A percentile compares a stretch with the other conserved stretches of the same genome.
Conservation (phyloP, 1,140 invertebrate species). For the Gyrodactylus bullatarudis region DNA sequence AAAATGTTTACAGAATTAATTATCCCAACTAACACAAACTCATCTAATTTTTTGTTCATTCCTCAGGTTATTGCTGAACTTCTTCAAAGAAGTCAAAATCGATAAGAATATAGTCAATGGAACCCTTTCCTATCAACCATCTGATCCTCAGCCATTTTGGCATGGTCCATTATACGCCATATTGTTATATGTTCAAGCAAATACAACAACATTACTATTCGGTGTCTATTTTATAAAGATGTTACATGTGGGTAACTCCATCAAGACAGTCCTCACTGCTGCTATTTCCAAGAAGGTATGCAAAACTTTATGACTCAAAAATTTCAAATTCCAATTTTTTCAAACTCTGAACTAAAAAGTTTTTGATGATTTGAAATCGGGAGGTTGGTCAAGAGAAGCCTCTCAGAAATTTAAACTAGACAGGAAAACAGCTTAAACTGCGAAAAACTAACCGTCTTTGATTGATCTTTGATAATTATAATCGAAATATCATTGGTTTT, state of each 20-base stretch:
- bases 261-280: background rate
- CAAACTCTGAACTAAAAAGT: too few species aligned
- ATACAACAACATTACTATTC: background rate
- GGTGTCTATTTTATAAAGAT: background rate
- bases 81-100: background rate
- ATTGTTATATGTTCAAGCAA: background rate
- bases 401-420: too few species aligned
- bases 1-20: too few species aligned
- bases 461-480: too few species aligned
- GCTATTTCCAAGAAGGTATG: background rate
- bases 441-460: too few species aligned
- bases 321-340: too few species aligned
- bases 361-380: too few species aligned
- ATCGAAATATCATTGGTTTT: too few species aligned
- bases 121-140: background rate
- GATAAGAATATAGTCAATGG: background rate
- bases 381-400: too few species aligned
- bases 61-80: background rate
- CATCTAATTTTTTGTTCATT: background rate
- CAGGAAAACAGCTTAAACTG: too few species aligned
- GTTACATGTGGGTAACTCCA: background rate
- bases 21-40: background rate
- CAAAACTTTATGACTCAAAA: too few species aligned
- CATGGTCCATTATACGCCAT: background rate
- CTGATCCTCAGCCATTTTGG: background rate